A percentile compares a stretch with the other conserved stretches of the same genome.
Conservation (phyloP, 2,113 vertebrate species). For the Willisornis vidua region DNA sequence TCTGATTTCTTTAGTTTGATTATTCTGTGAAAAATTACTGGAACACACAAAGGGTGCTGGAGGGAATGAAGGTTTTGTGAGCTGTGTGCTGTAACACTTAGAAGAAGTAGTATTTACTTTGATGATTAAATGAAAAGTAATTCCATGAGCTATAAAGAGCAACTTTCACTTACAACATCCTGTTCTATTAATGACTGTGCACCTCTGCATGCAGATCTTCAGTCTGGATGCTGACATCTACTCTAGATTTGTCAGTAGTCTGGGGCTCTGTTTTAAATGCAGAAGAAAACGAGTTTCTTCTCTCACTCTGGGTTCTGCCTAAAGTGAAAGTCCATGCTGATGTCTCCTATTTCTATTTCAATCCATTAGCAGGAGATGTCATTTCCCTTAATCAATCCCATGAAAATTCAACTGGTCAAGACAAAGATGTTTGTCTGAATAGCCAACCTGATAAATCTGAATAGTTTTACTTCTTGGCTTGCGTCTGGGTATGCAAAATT, state of each 20-base stretch:
- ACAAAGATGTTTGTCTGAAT: not conserved
- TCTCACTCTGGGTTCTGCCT: not conserved
- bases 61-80: not conserved
- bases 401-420: not conserved
- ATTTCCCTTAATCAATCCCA: not conserved
- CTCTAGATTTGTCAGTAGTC: not conserved
- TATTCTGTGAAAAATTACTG: not conserved
- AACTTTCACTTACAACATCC: not conserved
- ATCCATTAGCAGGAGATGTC: not conserved
- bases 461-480: not conserved
- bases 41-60: not conserved
- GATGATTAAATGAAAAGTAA: not conserved
- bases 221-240: not conserved
- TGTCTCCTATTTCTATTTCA: not conserved
- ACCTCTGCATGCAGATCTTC: not conserved
- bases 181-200: not conserved
- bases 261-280: not conserved
- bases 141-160: not conserved
- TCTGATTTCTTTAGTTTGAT: not conserved
- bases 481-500: not conserved
- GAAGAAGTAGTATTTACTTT: not conserved
- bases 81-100: not conserved
- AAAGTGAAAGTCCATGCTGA: not conserved
- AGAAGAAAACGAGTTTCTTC: not conserved
- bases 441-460: not conserved